Evolutionary conservation across 2,797 vertebrate species (phyloP).

Genomic region (Tinamus major): DNA sequence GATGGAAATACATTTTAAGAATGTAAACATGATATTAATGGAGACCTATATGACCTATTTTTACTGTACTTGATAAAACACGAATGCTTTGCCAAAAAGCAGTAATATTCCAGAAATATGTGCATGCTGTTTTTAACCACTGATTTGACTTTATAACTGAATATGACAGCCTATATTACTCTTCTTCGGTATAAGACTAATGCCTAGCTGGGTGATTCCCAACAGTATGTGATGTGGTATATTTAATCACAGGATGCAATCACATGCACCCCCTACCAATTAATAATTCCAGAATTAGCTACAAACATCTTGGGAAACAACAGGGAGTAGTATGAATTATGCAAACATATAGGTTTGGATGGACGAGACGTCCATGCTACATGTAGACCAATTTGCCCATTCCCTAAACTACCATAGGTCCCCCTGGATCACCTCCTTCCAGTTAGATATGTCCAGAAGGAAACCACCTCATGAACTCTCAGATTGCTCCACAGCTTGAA

Average conservation of each 20-base stretch:
- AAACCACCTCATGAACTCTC: background rate
- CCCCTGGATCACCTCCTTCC: background rate
- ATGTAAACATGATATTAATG: background rate
- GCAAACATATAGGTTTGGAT: background rate
- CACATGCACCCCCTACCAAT: background rate
- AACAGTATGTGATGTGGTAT: background rate
- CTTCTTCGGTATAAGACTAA: background rate
- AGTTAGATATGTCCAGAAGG: background rate
- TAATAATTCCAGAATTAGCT: background rate
- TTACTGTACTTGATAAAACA: background rate
- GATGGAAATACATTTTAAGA: background rate
- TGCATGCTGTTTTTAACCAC: background rate
- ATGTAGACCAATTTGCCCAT: background rate
- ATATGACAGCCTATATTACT: background rate
- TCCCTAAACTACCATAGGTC: background rate
- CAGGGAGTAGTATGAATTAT: background rate
- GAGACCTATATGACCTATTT: background rate
- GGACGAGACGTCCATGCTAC: background rate
- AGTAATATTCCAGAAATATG: background rate
- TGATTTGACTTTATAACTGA: background rate
- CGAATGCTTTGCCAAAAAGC: background rate
- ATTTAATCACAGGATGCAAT: background rate
- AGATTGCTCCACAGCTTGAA: background rate
- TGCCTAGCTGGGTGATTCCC: background rate
- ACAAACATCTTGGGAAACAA: background rate